phyloP scores from a whole-genome alignment of 1,140 invertebrate species.

The Cydia splendana region DNA sequence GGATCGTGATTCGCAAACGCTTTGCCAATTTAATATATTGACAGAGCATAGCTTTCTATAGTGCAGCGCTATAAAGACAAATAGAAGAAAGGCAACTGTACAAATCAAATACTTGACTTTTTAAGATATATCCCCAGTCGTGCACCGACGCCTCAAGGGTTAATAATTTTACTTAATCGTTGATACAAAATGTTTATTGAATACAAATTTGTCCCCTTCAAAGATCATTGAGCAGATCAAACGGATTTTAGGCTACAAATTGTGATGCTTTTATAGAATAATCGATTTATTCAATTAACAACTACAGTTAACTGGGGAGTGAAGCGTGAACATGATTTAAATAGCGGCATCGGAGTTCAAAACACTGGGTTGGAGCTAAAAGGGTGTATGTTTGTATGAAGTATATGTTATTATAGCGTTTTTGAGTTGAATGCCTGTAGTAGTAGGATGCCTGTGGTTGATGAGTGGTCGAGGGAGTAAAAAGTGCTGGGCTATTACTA shows the following conservation, averaged over 20 bases:
- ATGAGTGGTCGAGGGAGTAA: slow-evolving; percentile 10
- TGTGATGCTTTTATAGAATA: slow-evolving; percentile 22
- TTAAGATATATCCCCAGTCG: not conserved
- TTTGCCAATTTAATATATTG: slow-evolving; percentile 50
- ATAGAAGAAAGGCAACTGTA: slow-evolving; percentile 3
- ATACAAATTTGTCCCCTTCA: not conserved
- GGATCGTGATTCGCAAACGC: slow-evolving; percentile 47
- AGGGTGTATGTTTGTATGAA: not conserved
- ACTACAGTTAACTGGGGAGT: slow-evolving; percentile 15
- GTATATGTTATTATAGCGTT: not conserved
- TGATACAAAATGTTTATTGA: not conserved
- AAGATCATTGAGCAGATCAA: slow-evolving; percentile 9
- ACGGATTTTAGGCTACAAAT: not conserved
- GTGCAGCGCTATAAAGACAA: not conserved
- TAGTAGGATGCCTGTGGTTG: slow-evolving; percentile 7
- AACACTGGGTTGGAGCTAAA: not conserved
- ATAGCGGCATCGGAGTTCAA: slow-evolving; percentile 28
- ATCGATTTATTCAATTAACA: slow-evolving; percentile 29
- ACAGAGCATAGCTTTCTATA: slow-evolving; percentile 36
- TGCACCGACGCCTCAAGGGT: not conserved
- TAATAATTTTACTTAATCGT: not conserved
- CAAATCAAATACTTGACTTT: slow-evolving; percentile 8
- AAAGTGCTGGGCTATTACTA: slow-evolving; percentile 6
- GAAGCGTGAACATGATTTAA: slow-evolving; percentile 21
- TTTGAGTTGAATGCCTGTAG: not conserved